Evolutionary conservation across 2,113 vertebrate species (phyloP).

Genomic region (Phylloscopus trochiloides): DNA sequence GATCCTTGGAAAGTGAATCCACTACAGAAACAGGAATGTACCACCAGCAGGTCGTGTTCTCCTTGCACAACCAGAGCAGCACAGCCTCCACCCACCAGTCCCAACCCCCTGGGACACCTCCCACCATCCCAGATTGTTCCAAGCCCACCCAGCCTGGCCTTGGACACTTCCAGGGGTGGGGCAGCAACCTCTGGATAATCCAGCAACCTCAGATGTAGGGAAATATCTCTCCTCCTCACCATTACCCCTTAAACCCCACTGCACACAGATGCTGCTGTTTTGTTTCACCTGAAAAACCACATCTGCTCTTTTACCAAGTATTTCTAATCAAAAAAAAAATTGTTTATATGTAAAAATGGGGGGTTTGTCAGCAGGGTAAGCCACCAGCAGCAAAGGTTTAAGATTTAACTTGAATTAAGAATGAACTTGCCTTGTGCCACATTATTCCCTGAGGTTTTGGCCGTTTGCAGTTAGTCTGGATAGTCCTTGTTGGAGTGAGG

Average conservation of each 20-base stretch:
- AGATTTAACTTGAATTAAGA: not conserved
- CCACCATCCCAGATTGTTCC: not conserved
- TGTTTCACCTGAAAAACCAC: not conserved
- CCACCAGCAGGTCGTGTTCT: not conserved
- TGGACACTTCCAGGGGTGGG: not conserved
- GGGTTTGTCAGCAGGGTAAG: not conserved
- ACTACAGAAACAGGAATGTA: fast-evolving
- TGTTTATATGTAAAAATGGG: not conserved
- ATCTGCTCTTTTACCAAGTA: not conserved
- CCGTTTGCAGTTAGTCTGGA: slow-evolving; percentile 79
- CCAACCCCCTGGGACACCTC: not conserved
- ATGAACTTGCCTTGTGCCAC: slow-evolving; percentile 86
- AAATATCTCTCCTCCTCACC: not conserved
- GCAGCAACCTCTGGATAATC: no score
- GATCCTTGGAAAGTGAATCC: not conserved
- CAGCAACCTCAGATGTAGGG: no score
- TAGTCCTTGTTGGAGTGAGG: slow-evolving; percentile 87
- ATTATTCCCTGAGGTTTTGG: slow-evolving; percentile 84
- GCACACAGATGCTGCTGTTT: not conserved
- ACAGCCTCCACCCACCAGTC: not conserved
- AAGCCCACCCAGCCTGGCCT: not conserved
- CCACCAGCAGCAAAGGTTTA: not conserved
- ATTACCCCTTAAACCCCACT: not conserved
- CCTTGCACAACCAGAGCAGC: not conserved
- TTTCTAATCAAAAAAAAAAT: not conserved